phyloP scores from a whole-genome alignment of 2,888 invertebrate genomes.

The Metallyticus violacea region DNA sequence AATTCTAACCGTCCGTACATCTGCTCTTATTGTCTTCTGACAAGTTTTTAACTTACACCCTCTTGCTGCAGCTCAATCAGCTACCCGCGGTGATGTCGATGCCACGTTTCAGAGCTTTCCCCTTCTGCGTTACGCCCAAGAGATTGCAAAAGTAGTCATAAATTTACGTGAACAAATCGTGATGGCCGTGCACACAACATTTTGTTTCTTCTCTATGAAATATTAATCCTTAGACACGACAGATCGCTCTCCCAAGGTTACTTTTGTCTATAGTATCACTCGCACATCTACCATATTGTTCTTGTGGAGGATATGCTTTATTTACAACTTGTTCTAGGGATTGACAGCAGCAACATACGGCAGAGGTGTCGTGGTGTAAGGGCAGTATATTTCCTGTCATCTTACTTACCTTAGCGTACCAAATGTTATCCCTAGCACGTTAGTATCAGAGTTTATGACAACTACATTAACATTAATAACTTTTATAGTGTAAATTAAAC shows the following conservation, averaged over 20 bases:
- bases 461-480: neutral
- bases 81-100: neutral
- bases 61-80: neutral
- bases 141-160: neutral
- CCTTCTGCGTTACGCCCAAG: neutral
- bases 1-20: too few species aligned
- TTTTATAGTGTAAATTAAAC: neutral
- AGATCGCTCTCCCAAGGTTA: neutral
- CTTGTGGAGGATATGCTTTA: neutral
- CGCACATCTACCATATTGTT: constrained; percentile 2
- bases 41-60: neutral
- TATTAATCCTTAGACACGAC: neutral
- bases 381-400: neutral
- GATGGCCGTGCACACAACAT: neutral
- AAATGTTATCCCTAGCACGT: neutral
- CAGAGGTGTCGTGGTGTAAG: neutral
- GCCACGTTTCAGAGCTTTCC: neutral
- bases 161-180: neutral
- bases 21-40: too few species aligned
- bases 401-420: neutral
- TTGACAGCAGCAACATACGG: neutral
- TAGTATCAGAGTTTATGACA: neutral
- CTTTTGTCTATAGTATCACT: neutral
- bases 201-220: neutral
- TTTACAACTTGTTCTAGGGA: neutral